These are phyloP conservation scores for Mormyrops attenuatus DNA, from an alignment of 2,797 vertebrate genomes.

Conservation along the genomic window DNA sequence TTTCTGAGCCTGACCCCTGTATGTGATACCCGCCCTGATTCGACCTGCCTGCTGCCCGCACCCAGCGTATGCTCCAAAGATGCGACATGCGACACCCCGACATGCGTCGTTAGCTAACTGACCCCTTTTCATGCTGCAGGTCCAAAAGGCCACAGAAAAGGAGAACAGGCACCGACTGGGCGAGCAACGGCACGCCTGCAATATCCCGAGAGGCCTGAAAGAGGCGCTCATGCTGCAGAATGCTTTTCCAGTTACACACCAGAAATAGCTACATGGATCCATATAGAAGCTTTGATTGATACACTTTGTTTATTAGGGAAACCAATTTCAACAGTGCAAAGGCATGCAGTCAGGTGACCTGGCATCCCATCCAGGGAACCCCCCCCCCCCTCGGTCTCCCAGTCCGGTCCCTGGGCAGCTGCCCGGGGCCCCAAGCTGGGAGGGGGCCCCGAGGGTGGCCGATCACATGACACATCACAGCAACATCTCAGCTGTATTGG, in stretches of 20 bases:
- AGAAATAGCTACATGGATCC: background rate
- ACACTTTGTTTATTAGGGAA: background rate
- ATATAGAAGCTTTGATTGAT: background rate
- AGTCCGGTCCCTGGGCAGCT: background rate
- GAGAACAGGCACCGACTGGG: background rate
- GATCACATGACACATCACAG: background rate
- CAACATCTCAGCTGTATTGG: background rate
- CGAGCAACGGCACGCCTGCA: background rate
- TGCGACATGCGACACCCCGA: background rate
- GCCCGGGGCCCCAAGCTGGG: background rate
- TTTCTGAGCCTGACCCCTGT: background rate
- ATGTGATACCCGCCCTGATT: too few relatives aligned
- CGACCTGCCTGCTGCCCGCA: background rate
- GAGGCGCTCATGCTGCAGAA: background rate
- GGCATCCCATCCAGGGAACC: too few relatives aligned
- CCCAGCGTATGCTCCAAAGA: background rate
- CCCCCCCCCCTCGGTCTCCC: too few relatives aligned
- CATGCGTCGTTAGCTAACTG: background rate
- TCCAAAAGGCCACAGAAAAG: background rate
- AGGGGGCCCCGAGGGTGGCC: background rate
- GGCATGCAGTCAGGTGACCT: background rate
- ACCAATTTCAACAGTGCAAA: background rate
- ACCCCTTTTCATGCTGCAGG: background rate
- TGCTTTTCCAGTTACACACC: background rate
- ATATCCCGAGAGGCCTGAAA: background rate